Evolutionary conservation across 2,888 invertebrate species (phyloP).

Genomic region (Cephus pygmeus): DNA sequence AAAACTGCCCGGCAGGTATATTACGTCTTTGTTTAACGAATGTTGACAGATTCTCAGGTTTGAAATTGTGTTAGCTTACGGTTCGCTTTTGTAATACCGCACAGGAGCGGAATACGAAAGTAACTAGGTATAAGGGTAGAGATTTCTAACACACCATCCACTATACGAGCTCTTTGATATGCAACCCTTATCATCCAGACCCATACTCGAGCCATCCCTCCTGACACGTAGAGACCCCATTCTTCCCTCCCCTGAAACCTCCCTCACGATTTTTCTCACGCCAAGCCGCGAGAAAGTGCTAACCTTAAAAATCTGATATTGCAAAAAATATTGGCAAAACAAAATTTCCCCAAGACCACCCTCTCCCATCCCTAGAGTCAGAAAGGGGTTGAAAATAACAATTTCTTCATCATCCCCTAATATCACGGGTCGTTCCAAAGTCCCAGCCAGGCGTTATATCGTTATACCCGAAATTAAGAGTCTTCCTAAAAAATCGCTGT

Average conservation of each 20-base stretch:
- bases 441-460: too few relatives aligned
- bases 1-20: background rate
- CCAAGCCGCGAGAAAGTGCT: background rate
- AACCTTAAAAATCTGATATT: background rate
- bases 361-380: too few relatives aligned
- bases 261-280: background rate
- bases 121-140: background rate
- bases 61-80: slow-evolving; percentile 11
- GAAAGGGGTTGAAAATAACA: background rate
- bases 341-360: background rate
- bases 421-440: too few relatives aligned
- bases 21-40: slow-evolving; percentile 11
- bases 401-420: background rate
- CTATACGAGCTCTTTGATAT: slow-evolving; percentile 14
- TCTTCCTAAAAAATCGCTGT: background rate
- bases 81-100: slow-evolving; percentile 16
- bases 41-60: slow-evolving; percentile 18
- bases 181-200: slow-evolving; percentile 13
- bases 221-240: background rate
- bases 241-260: background rate
- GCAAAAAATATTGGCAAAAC: background rate
- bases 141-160: background rate
- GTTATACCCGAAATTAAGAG: background rate
- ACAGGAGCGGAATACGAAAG: slow-evolving; percentile 18
- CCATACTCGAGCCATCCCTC: background rate